Conservation (phyloP, 2,113 vertebrate genomes). For the Chinchilla lanigera region DNA sequence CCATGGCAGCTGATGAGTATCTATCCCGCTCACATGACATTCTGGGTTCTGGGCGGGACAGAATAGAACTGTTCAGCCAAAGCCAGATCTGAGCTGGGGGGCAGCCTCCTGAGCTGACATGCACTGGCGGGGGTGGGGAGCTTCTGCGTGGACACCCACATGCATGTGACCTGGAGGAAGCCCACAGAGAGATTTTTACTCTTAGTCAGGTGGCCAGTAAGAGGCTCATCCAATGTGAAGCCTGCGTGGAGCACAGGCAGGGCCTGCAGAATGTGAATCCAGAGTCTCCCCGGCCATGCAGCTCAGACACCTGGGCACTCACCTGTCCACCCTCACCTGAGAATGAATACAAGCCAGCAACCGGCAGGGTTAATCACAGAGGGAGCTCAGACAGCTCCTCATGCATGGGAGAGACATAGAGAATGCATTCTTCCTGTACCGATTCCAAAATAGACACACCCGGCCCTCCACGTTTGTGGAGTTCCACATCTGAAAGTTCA, state of each 20-base stretch:
- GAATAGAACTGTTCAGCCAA: neutral
- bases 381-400: accelerated
- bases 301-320: neutral
- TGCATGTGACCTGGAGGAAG: neutral
- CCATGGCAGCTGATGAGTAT: conserved; percentile 39
- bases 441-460: neutral
- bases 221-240: neutral
- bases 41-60: neutral
- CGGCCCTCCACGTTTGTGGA: neutral
- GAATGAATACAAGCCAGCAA: accelerated
- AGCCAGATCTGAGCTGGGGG: neutral
- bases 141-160: neutral
- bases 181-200: neutral
- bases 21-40: neutral
- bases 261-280: neutral
- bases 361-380: neutral
- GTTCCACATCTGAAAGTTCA: neutral
- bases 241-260: neutral
- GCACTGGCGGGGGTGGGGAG: neutral
- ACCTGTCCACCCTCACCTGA: neutral
- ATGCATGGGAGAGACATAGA: neutral
- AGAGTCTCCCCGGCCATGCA: no score
- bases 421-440: neutral
- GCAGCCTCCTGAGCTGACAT: neutral
- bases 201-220: no score